Evolutionary conservation across 2,888 invertebrate genomes (phyloP).

Genomic region (Smittia aterrima): DNA sequence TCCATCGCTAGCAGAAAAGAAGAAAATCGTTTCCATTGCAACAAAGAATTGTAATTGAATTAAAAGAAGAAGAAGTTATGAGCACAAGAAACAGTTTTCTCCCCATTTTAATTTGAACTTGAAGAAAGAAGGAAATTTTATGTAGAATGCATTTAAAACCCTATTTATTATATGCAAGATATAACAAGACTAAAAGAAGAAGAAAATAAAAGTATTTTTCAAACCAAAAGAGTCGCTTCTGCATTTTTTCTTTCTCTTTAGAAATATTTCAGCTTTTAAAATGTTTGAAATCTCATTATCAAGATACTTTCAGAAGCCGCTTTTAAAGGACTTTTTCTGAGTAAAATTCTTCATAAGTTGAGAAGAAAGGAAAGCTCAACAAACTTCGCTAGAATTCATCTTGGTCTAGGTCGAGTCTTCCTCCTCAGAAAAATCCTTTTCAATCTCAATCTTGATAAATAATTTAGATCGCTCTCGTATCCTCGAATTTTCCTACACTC

Average conservation of each 20-base stretch:
- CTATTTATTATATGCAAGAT: conserved; percentile 40
- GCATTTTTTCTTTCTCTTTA: not conserved
- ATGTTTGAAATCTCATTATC: too few relatives aligned
- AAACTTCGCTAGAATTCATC: too few relatives aligned
- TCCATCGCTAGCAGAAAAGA: not conserved
- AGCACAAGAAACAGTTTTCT: conserved; percentile 13
- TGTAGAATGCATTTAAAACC: conserved; percentile 41
- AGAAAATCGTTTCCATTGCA: not conserved
- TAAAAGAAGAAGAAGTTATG: not conserved
- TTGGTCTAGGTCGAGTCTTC: too few relatives aligned
- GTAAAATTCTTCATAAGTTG: too few relatives aligned
- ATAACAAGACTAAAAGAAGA: conserved; percentile 41
- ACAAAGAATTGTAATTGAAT: conserved; percentile 7
- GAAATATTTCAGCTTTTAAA: too few relatives aligned
- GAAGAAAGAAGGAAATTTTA: conserved; percentile 25
- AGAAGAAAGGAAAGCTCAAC: too few relatives aligned
- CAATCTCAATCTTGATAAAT: not conserved
- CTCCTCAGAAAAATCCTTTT: too few relatives aligned
- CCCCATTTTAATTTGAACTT: not conserved
- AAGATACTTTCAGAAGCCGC: too few relatives aligned
- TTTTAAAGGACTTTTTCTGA: too few relatives aligned
- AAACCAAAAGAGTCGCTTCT: conserved; percentile 19
- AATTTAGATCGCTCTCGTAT: too few relatives aligned
- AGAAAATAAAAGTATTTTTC: conserved; percentile 40
- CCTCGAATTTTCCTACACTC: too few relatives aligned